These are phyloP conservation scores for Albula goreensis DNA, from an alignment of 2,113 vertebrate genomes.

Conservation along the genomic window DNA sequence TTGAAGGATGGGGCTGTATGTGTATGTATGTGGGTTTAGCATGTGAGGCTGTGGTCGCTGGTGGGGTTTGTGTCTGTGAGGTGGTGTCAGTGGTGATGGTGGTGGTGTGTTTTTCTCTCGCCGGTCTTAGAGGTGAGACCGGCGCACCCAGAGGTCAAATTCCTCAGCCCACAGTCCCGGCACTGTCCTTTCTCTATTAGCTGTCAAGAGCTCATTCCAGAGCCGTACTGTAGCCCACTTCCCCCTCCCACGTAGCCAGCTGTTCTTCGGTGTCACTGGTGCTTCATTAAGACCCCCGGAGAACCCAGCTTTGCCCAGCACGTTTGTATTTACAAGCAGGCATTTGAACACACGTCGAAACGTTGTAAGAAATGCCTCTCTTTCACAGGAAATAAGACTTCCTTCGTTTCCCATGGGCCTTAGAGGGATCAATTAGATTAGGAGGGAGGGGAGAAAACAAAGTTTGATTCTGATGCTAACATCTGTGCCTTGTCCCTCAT, in stretches of 20 bases:
- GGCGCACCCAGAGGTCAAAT: conserved; percentile 44
- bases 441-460: no score
- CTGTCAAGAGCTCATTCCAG: conserved; percentile 39
- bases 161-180: conserved; percentile 29
- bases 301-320: no score
- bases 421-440: not conserved
- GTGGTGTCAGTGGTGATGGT: not conserved
- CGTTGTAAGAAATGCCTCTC: not conserved
- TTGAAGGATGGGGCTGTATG: not conserved
- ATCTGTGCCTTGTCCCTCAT: not conserved
- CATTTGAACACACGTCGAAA: no score
- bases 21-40: not conserved
- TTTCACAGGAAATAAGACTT: not conserved
- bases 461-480: not conserved
- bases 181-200: conserved; percentile 10
- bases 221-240: not conserved
- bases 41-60: not conserved
- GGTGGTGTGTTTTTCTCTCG: not conserved
- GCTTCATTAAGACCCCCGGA: not conserved
- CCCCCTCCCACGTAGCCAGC: no score
- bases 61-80: not conserved
- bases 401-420: not conserved
- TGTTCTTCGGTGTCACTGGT: no score
- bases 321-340: not conserved
- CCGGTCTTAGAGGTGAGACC: not conserved